phyloP scores from a whole-genome alignment of 2,888 invertebrate species.

The Apamea sordens region DNA sequence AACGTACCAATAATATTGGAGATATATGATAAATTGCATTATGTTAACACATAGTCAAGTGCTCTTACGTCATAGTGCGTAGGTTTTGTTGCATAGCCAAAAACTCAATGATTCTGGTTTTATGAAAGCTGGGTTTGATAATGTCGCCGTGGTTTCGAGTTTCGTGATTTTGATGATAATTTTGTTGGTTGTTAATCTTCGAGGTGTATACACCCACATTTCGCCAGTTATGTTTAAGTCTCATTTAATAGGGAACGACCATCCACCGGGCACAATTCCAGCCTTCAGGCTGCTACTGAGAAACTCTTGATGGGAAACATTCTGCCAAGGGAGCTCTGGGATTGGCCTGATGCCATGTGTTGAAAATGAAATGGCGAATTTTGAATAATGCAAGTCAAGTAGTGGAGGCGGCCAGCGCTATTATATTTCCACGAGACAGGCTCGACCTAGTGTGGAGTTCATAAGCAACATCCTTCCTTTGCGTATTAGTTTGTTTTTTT shows the following conservation, averaged over 20 bases:
- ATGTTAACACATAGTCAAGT: constrained; percentile 45
- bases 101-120: constrained; percentile 50
- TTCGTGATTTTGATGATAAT: constrained; percentile 24
- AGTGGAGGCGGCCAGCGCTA: not conserved
- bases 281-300: too few species aligned
- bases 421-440: too few species aligned
- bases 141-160: constrained; percentile 15
- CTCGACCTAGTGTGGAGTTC: too few species aligned
- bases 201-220: not conserved
- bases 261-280: too few species aligned
- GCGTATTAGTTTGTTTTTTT: too few species aligned
- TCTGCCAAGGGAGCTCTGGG: too few species aligned
- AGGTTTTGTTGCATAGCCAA: constrained; percentile 64
- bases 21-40: constrained; percentile 48
- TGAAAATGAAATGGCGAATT: too few species aligned
- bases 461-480: too few species aligned
- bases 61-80: constrained; percentile 62
- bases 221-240: too few species aligned
- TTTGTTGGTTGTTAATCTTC: not conserved
- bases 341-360: too few species aligned
- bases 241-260: too few species aligned
- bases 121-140: constrained; percentile 43
- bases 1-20: constrained; percentile 30
- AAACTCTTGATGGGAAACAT: too few species aligned
- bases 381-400: not conserved